Base-by-base conservation (phyloP, 2,888 invertebrate species). In the Caenorhabditis doughertyi region DNA sequence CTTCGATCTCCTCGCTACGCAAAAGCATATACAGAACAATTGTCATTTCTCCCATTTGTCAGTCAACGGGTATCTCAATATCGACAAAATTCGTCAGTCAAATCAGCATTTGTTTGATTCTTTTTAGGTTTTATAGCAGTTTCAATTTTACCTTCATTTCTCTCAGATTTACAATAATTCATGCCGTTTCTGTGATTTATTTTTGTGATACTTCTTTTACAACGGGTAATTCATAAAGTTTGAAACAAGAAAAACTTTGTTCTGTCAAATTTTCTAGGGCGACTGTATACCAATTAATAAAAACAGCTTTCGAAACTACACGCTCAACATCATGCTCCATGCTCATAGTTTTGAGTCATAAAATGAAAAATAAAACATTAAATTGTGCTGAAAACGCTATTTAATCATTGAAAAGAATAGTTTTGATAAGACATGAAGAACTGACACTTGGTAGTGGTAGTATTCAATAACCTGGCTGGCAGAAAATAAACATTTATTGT, bases 1-100 rank as follows among this genome's bases (percentile, higher is more conserved):
- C 60, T 82, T 23, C 65, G 82, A 42, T 82, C 82, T 8, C 82
- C 82, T 4, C 65, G 82, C 18, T 82, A 82, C 42, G 71, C 77
- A 3, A 72, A 72, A 47, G 82, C 82, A 7, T 82, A 82, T 62
- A 39, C 51, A 0, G 82, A 82, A 11, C 82, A 82, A 35, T 53
- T 82, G 16, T 67, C 80, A 11, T 80, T 73, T 44, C 60, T 73
- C 18, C 73, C 73, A 4, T 73, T 80, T 32, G 55, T 73, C 55
- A 64, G 47, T 25, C 56, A 47, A 8, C 42, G 56, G 18, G 62
- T 70, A 18, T 21, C 62, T 2, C 51, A 55, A 21, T 60, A 64
- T 13, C 29, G 77, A 21, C 60, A 70, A 8, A 70, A 70, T 42
- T 79, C 80, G 13, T 80, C 80, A 3, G 80, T 80, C 7, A 80